Conservation (phyloP, 2,113 vertebrate genomes). For the Chamaea fasciata region DNA sequence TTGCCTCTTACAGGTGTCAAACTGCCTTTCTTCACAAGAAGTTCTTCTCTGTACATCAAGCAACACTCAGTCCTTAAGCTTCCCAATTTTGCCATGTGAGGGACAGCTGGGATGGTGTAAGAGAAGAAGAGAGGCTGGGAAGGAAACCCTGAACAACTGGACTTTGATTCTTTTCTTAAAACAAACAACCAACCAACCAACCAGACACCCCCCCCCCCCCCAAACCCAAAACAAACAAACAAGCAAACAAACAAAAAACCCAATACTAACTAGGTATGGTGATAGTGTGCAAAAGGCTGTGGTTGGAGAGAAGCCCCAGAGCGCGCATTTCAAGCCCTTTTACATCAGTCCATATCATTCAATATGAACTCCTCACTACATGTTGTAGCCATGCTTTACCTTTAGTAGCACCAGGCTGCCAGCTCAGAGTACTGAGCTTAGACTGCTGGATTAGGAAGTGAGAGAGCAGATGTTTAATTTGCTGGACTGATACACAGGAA, state of each 20-base stretch:
- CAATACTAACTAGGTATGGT: neutral
- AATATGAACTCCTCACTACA: neutral
- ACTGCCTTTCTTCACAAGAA: neutral
- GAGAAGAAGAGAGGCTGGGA: neutral
- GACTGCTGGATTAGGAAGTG: neutral
- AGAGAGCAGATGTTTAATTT: neutral
- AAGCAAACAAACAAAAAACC: no score
- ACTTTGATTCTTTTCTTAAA: neutral
- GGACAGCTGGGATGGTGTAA: neutral
- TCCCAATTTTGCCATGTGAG: neutral
- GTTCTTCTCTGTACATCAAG: neutral
- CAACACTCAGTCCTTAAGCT: neutral
- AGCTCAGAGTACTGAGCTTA: neutral
- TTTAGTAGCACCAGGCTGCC: neutral
- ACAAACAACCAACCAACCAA: no score
- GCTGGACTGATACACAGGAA: neutral
- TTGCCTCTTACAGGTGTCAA: neutral
- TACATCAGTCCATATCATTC: neutral
- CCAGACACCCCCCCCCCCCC: no score
- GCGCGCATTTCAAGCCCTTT: neutral
- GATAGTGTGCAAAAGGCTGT: neutral
- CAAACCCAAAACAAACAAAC: no score
- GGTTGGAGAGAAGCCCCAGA: neutral
- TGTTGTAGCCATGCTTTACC: neutral
- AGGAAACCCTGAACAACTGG: neutral